Evolutionary conservation across 2,888 invertebrate genomes (phyloP).

Genomic region (Temnothorax rugatulus): DNA sequence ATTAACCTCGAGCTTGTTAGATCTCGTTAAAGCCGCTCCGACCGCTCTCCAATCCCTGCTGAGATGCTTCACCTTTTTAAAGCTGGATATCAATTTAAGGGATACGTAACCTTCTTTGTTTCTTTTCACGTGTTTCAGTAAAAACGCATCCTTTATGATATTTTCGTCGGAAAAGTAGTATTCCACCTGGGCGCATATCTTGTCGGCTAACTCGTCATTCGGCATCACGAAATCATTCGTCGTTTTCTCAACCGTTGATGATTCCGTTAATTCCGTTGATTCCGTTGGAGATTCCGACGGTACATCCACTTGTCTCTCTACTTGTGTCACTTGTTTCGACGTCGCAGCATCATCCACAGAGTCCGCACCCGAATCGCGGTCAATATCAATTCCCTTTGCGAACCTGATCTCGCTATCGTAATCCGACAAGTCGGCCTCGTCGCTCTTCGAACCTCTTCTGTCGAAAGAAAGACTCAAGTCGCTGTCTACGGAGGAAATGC

Average conservation of each 20-base stretch:
- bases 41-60: slow-evolving; percentile 98
- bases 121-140: slow-evolving; percentile 96
- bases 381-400: slow-evolving; percentile 70
- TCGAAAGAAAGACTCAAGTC: slow-evolving; percentile 88
- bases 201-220: slow-evolving; percentile 92
- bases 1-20: slow-evolving; percentile 94
- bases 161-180: slow-evolving; percentile 98
- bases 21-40: slow-evolving; percentile 93
- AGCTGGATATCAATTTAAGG: slow-evolving; percentile 97
- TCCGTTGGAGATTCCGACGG: neutral
- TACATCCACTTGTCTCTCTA: slow-evolving; percentile 39
- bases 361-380: slow-evolving; percentile 79
- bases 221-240: slow-evolving; percentile 87
- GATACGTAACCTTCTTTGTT: slow-evolving; percentile 99
- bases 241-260: neutral
- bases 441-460: slow-evolving; percentile 87
- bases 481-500: slow-evolving; percentile 89
- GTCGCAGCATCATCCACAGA: slow-evolving; percentile 73
- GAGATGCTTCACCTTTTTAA: slow-evolving; percentile 97
- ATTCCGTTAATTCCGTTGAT: neutral
- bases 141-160: slow-evolving; percentile 97
- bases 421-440: slow-evolving; percentile 90
- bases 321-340: slow-evolving; percentile 46
- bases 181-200: slow-evolving; percentile 96
- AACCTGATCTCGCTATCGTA: slow-evolving; percentile 87